These are phyloP conservation scores for Heliconius ethilla DNA, from an alignment of 2,888 invertebrate genomes.

Conservation along the genomic window DNA sequence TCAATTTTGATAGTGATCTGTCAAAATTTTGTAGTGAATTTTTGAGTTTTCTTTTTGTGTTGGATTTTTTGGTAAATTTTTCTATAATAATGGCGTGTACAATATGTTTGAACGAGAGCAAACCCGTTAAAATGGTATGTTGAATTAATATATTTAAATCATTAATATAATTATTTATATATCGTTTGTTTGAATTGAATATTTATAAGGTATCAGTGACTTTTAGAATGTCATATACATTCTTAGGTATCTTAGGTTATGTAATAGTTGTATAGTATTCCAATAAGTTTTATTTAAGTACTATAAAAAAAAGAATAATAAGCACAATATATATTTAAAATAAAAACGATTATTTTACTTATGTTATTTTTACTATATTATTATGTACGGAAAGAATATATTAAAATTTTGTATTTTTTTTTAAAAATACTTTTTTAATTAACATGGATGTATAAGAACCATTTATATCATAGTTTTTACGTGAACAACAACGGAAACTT, in stretches of 20 bases:
- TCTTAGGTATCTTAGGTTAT: too few species aligned
- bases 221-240: not conserved
- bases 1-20: conserved; percentile 16
- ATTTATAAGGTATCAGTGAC: conserved; percentile 12
- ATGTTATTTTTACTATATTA: too few species aligned
- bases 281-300: too few species aligned
- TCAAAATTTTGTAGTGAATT: conserved; percentile 11
- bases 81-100: conserved; percentile 62
- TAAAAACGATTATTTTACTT: too few species aligned
- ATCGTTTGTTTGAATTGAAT: conserved; percentile 7
- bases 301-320: too few species aligned
- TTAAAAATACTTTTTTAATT: not conserved
- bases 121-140: conserved; percentile 65
- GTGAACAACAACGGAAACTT: conserved; percentile 3
- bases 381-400: too few species aligned
- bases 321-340: too few species aligned
- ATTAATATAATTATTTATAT: not conserved
- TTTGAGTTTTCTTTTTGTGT: conserved; percentile 38
- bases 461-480: not conserved
- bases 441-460: not conserved
- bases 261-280: too few species aligned
- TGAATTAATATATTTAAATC: not conserved
- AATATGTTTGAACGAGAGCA: conserved; percentile 58
- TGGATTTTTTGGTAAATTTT: conserved; percentile 35
- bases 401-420: too few species aligned